These are phyloP conservation scores for Anneissia japonica DNA, from an alignment of 35 echinoderm and acorn worm species.

Conservation along the genomic window DNA sequence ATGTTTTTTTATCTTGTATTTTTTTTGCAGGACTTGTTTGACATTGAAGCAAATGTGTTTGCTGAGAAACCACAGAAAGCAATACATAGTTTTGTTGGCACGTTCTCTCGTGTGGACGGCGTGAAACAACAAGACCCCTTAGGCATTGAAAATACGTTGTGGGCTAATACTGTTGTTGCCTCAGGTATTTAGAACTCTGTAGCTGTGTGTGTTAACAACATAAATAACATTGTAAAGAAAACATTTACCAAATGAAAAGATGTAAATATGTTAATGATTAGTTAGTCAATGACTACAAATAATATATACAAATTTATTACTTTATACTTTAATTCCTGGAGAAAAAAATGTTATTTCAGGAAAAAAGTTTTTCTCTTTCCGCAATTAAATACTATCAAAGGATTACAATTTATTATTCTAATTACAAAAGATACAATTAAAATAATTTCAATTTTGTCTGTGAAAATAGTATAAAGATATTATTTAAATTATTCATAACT, in stretches of 20 bases:
- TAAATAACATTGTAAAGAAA: not conserved
- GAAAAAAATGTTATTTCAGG: no score
- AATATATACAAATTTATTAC: not conserved
- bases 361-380: no score
- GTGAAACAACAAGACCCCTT: slow-evolving; percentile 45
- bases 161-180: slow-evolving; percentile 90
- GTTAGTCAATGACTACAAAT: not conserved
- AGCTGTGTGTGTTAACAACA: not conserved
- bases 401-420: no score
- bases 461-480: no score
- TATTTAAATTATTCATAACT: no score
- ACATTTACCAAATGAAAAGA: not conserved
- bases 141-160: slow-evolving; percentile 73
- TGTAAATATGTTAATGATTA: not conserved
- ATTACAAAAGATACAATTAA: no score
- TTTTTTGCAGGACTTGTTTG: slow-evolving; percentile 53
- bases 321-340: no score
- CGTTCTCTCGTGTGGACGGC: slow-evolving; percentile 54
- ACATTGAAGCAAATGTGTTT: slow-evolving; percentile 74
- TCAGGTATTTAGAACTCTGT: slow-evolving; percentile 74
- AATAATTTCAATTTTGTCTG: no score
- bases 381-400: no score
- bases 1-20: not conserved
- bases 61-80: slow-evolving; percentile 85
- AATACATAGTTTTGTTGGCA: slow-evolving; percentile 92